Evolutionary conservation across 2,797 vertebrate species (phyloP).

Genomic region (Anabacerthia variegaticeps): DNA sequence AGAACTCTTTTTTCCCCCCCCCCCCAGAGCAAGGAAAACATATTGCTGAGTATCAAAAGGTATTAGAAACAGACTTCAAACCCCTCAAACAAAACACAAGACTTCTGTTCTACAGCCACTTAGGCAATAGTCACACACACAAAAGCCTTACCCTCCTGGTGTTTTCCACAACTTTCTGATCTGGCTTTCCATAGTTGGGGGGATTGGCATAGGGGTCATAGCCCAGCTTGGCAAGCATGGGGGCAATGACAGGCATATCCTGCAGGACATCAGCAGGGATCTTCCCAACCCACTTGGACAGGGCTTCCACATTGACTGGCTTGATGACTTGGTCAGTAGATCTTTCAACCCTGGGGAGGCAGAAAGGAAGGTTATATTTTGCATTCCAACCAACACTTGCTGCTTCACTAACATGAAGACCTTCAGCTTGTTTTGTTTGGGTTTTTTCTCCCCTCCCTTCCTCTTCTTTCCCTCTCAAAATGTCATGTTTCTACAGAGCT

Average conservation of each 20-base stretch:
- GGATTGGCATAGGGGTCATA: slow-evolving; percentile 96
- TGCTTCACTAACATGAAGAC: neutral
- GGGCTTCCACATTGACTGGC: slow-evolving; percentile 93
- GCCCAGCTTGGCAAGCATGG: slow-evolving; percentile 93
- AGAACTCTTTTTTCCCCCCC: neutral
- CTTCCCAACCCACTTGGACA: slow-evolving; percentile 98
- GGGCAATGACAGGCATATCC: slow-evolving; percentile 93
- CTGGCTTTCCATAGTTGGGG: slow-evolving; percentile 93
- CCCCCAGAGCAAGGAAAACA: neutral
- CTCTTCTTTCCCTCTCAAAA: neutral
- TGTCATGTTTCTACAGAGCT: neutral
- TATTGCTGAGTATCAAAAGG: neutral
- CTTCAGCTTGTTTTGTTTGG: neutral
- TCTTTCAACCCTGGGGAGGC: slow-evolving; percentile 87
- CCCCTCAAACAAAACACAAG: fast-evolving
- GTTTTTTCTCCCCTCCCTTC: fast-evolving
- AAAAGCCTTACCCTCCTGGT: slow-evolving; percentile 90
- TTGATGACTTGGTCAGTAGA: slow-evolving; percentile 99
- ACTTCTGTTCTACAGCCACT: fast-evolving
- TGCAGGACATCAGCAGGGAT: slow-evolving; percentile 92
- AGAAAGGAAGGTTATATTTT: neutral
- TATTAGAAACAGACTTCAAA: neutral
- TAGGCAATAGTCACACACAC: neutral
- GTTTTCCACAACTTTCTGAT: slow-evolving; percentile 94
- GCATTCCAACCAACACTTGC: neutral